Conservation (phyloP, 2,113 vertebrate species). For the Corynorhinus townsendii region DNA sequence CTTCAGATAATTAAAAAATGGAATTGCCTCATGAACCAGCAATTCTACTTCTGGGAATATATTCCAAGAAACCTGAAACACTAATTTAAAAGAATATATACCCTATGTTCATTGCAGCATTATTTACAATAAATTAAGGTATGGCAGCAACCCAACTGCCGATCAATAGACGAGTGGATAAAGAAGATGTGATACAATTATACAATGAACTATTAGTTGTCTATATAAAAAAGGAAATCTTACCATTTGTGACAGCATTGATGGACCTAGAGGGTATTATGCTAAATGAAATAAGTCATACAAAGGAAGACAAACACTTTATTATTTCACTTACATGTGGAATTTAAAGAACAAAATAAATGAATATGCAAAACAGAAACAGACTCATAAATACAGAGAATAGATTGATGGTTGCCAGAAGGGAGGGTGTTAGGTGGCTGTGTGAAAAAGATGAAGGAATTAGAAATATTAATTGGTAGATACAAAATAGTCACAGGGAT, state of each 20-base stretch:
- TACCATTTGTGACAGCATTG: not conserved
- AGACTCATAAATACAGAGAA: not conserved
- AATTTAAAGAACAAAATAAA: not conserved
- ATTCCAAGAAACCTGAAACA: no score
- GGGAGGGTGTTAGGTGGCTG: no score
- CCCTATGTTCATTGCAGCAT: no score
- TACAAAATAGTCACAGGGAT: not conserved
- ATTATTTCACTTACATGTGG: not conserved
- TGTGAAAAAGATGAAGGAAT: not conserved
- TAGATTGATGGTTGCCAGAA: not conserved
- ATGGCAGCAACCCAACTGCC: no score
- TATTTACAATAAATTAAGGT: no score
- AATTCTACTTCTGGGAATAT: no score
- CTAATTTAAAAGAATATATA: no score
- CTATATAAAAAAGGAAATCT: not conserved
- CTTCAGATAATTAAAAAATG: no score
- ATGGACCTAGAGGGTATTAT: not conserved
- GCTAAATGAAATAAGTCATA: not conserved
- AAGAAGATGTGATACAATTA: not conserved
- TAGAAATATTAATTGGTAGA: not conserved
- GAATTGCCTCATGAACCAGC: no score
- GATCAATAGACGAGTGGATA: no score
- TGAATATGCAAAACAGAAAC: not conserved
- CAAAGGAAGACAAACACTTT: not conserved
- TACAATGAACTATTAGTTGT: not conserved